These are phyloP conservation scores for Sebastes hopkinsi DNA, from an alignment of 2,797 vertebrate species.

Conservation along the genomic window DNA sequence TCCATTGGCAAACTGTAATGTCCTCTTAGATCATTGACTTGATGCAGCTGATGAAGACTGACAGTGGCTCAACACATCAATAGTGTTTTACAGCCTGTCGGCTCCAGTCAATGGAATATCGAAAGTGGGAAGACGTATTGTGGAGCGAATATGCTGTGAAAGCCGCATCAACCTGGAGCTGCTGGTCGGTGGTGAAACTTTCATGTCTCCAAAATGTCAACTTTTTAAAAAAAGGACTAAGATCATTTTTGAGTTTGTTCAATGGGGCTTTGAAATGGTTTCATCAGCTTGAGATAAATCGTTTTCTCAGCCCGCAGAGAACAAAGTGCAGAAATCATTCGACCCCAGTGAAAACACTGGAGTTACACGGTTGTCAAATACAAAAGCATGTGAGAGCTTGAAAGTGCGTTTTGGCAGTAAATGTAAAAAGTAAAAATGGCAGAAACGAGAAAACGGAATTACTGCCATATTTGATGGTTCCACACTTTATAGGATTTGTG, in stretches of 20 bases:
- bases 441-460: not conserved
- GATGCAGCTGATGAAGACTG: conserved; percentile 44
- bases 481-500: not conserved
- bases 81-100: conserved; percentile 36
- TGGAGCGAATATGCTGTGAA: conserved; percentile 33
- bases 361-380: not conserved
- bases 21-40: conserved; percentile 45
- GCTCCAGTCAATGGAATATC: conserved; percentile 25
- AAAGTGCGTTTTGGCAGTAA: not conserved
- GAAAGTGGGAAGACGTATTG: conserved; percentile 19
- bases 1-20: conserved; percentile 31
- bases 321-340: conserved; percentile 16
- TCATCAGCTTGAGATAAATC: conserved; percentile 45
- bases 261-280: conserved; percentile 34
- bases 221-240: not conserved
- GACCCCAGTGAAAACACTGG: not conserved
- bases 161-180: conserved; percentile 3
- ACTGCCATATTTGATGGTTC: not conserved
- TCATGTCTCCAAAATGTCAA: not conserved
- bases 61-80: conserved; percentile 40
- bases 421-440: not conserved
- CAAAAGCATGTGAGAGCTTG: not conserved
- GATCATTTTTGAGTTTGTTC: conserved; percentile 34
- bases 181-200: conserved; percentile 8
- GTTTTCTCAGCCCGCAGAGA: conserved; percentile 26